phyloP scores from a whole-genome alignment of 2,888 invertebrate genomes.

The Acronicta leporina region DNA sequence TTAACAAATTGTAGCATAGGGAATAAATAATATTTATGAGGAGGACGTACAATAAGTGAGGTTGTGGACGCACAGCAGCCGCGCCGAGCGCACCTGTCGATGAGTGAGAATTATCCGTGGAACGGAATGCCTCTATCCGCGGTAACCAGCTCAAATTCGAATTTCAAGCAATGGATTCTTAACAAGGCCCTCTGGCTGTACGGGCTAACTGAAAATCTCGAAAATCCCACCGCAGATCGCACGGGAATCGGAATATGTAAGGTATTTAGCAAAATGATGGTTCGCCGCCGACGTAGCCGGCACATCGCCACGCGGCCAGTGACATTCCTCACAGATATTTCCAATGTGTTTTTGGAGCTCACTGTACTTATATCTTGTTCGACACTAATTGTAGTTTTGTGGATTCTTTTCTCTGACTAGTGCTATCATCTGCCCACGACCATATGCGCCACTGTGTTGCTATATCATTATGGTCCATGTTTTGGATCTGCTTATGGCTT shows the following conservation, averaged over 20 bases:
- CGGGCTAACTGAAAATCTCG: conserved; percentile 82
- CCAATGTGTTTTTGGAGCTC: conserved; percentile 49
- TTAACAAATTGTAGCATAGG: neutral
- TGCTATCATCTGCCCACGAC: no score
- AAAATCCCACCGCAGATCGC: conserved; percentile 83
- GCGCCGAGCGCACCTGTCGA: conserved; percentile 10
- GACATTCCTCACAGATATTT: conserved; percentile 60
- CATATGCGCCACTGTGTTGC: no score
- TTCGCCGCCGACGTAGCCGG: conserved; percentile 39
- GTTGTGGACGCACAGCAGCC: conserved; percentile 5
- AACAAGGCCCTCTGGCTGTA: conserved; percentile 76
- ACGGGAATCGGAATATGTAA: conserved; percentile 83
- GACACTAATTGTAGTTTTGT: neutral
- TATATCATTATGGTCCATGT: no score
- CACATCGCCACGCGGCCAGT: conserved; percentile 38
- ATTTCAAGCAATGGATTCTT: conserved; percentile 81
- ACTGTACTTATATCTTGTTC: conserved; percentile 11
- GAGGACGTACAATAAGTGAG: neutral
- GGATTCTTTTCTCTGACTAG: neutral
- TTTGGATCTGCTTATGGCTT: no score
- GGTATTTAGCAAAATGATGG: conserved; percentile 81
- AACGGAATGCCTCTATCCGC: conserved; percentile 68
- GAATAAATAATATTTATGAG: neutral
- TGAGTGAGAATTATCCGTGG: conserved; percentile 33
- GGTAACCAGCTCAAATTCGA: conserved; percentile 73